A percentile compares a stretch with the other conserved stretches of the same genome.
Evolutionary conservation across 2,888 invertebrate genomes (phyloP).

Genomic region (Adelphocoris suturalis): DNA sequence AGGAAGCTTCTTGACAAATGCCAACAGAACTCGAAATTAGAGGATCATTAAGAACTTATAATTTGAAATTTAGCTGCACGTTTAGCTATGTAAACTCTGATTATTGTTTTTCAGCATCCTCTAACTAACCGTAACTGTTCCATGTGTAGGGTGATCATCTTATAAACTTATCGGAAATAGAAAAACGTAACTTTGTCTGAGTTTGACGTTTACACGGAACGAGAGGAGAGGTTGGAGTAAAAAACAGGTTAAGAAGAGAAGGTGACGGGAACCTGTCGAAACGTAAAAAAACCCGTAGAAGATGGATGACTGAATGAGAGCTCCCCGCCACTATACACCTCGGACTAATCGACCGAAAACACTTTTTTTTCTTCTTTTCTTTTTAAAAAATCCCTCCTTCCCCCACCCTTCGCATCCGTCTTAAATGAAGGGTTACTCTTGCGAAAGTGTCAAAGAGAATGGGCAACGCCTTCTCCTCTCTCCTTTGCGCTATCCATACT

Average conservation of each 20-base stretch:
- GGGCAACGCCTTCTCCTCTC: not conserved
- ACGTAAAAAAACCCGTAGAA: not conserved
- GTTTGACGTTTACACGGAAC: too few relatives aligned
- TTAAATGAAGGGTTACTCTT: constrained; percentile 6
- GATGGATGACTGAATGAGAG: constrained; percentile 27
- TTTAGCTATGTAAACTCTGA: too few relatives aligned
- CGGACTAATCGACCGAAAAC: constrained; percentile 23
- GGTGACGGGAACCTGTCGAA: constrained; percentile 12
- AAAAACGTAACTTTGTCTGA: too few relatives aligned
- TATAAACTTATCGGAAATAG: too few relatives aligned
- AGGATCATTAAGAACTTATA: too few relatives aligned
- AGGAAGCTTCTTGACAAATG: too few relatives aligned
- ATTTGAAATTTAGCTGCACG: too few relatives aligned
- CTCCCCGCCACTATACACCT: not conserved
- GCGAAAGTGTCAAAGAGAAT: constrained; percentile 11
- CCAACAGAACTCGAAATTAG: too few relatives aligned
- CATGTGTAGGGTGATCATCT: too few relatives aligned
- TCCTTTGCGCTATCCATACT: not conserved
- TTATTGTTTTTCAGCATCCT: too few relatives aligned
- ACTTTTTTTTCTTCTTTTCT: not conserved
- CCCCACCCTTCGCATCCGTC: not conserved
- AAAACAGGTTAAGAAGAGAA: not conserved
- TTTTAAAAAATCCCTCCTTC: not conserved
- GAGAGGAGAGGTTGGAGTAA: not conserved
- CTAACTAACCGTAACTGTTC: too few relatives aligned